phyloP scores from a whole-genome alignment of 2,797 vertebrate species.

The Bovichtus variegatus region DNA sequence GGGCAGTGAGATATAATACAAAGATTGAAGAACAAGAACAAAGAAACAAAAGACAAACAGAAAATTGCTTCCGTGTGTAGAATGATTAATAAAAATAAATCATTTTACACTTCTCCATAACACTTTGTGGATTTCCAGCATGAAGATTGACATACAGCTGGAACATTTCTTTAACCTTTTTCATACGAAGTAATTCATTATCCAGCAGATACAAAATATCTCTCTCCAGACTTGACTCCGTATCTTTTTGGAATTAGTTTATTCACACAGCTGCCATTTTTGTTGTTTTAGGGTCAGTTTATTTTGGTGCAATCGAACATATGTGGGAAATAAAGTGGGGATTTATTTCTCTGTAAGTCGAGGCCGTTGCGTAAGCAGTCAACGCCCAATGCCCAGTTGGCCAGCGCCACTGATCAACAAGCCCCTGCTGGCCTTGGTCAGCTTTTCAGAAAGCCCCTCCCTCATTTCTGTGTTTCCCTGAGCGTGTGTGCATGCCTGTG shows the following conservation, averaged over 20 bases:
- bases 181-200: background rate
- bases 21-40: too few relatives aligned
- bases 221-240: background rate
- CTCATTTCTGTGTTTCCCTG: constrained; percentile 42
- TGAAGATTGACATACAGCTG: background rate
- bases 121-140: background rate
- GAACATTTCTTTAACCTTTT: background rate
- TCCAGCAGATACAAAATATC: background rate
- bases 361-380: constrained; percentile 77
- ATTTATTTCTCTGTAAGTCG: constrained; percentile 79
- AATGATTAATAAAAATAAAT: too few relatives aligned
- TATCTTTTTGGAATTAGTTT: constrained; percentile 6
- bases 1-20: too few relatives aligned
- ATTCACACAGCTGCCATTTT: constrained; percentile 34
- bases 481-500: constrained; percentile 28
- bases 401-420: constrained; percentile 73
- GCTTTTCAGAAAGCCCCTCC: constrained; percentile 65
- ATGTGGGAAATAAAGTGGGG: constrained; percentile 77
- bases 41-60: too few relatives aligned
- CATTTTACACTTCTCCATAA: background rate
- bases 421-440: constrained; percentile 75
- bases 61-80: too few relatives aligned
- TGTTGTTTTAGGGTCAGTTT: constrained; percentile 39
- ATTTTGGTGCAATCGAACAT: constrained; percentile 69
- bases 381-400: constrained; percentile 71